Evolutionary conservation across 2,888 invertebrate genomes (phyloP), one percentile per base, ranked within the genome.

Genomic region (Protonemura montana): DNA sequence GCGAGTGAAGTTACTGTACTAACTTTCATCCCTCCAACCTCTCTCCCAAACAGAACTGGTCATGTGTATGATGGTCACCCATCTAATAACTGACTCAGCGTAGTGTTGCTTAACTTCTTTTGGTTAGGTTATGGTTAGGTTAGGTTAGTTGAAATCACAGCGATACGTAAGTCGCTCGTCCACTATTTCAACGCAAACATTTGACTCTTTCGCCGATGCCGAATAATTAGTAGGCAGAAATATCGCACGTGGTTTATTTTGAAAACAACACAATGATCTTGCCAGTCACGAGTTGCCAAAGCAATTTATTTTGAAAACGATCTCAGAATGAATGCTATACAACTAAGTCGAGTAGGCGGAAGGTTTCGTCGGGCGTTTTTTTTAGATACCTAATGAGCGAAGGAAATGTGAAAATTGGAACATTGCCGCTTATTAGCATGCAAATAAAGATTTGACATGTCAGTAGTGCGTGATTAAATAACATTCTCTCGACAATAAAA

Each of bases 371-470:
- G 5, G 21, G 59, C 21, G 13, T 13, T 59, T 10, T 59, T n/a
- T 59, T 59, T 59, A 59, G 13, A 59, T 7, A 13, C 59, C 16
- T 21, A 59, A 59, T 59, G 59, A 59, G 59, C 21, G 16, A 59
- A 21, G 59, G 13, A 59, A 59, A 59, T 59, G 21, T 59, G 59
- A 59, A 59, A 59, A 21, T 59, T 59, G 59, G 59, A 59, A 59
- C 59, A 59, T 13, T 59, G 59, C 59, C 59, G 13, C 59, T 59
- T 59, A 21, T 59, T 59, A 21, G 59, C 13, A 59, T 59, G 59
- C 59, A 59, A 59, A 59, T 59, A 59, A 59, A 59, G 59, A 59
- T 59, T 59, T 59, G 59, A 59, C 59, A 59, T 59, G 59, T 59
- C 59, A 59, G 16, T 59, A 16, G 13, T 10, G 21, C 59, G 59